Percentiles rank a stretch among this genome's conserved stretches.
Conservation (phyloP, 2,888 invertebrate species). For the Aquatica leii region DNA sequence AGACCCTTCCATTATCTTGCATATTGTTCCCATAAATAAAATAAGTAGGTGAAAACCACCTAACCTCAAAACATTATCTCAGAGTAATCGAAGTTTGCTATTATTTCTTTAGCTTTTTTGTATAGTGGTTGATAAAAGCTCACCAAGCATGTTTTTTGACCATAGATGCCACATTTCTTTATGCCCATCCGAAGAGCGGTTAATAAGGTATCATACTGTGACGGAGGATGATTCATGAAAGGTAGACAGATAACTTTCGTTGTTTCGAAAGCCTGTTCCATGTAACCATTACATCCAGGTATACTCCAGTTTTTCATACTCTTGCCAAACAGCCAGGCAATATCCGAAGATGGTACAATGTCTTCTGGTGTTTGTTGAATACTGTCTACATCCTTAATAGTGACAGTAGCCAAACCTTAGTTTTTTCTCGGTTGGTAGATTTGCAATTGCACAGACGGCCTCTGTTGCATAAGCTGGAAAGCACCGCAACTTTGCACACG, state of each 20-base stretch:
- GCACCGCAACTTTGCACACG: too few species aligned
- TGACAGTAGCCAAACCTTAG: too few species aligned
- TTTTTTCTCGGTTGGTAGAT: slow-evolving; percentile 1
- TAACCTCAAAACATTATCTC: slow-evolving; percentile 41
- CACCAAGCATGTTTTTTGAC: slow-evolving; percentile 44
- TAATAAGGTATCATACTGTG: slow-evolving; percentile 48
- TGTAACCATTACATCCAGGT: slow-evolving; percentile 49
- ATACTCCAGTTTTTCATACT: slow-evolving; percentile 11
- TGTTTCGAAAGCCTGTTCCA: slow-evolving; percentile 44
- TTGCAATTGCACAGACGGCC: too few species aligned
- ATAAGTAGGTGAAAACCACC: slow-evolving; percentile 51
- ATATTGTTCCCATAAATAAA: slow-evolving; percentile 49
- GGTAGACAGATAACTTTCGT: slow-evolving; percentile 48
- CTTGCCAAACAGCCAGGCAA: slow-evolving; percentile 36
- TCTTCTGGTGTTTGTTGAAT: too few species aligned
- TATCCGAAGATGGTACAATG: not conserved
- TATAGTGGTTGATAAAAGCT: slow-evolving; percentile 54
- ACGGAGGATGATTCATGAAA: slow-evolving; percentile 52
- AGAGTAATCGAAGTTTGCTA: not conserved
- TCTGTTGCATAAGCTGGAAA: too few species aligned
- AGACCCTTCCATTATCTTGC: slow-evolving; percentile 49
- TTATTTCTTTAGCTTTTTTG: slow-evolving; percentile 6
- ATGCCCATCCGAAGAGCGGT: slow-evolving; percentile 45
- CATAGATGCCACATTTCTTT: slow-evolving; percentile 8
- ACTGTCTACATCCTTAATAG: too few species aligned